Percentiles rank a stretch among this genome's conserved stretches.
Evolutionary conservation across 2,888 invertebrate genomes (phyloP).

Genomic region (Fabriciana adippe): DNA sequence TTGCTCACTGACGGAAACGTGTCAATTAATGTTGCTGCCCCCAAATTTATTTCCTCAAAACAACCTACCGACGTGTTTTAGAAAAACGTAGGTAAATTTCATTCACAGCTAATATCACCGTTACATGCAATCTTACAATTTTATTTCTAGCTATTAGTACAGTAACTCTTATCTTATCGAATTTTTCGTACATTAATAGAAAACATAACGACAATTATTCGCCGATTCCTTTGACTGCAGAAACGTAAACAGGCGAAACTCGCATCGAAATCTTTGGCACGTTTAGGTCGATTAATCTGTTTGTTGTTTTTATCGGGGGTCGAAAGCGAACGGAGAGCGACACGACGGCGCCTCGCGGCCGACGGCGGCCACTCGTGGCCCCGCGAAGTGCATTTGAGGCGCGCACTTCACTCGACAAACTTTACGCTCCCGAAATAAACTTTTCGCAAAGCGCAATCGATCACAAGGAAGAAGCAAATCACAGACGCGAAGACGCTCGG

Average conservation of each 20-base stretch:
- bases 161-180: slow-evolving; percentile 73
- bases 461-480: slow-evolving; percentile 55
- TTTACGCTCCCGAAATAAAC: slow-evolving; percentile 74
- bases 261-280: slow-evolving; percentile 59
- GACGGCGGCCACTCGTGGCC: slow-evolving; percentile 72
- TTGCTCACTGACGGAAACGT: slow-evolving; percentile 37
- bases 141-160: slow-evolving; percentile 74
- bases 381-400: slow-evolving; percentile 73
- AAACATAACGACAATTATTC: slow-evolving; percentile 62
- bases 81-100: slow-evolving; percentile 69
- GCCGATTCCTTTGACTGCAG: slow-evolving; percentile 51
- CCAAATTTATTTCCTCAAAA: slow-evolving; percentile 58
- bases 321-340: slow-evolving; percentile 70
- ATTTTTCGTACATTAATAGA: slow-evolving; percentile 71
- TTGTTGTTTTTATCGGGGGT: slow-evolving; percentile 76
- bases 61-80: slow-evolving; percentile 53
- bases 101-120: slow-evolving; percentile 75
- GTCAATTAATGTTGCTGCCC: slow-evolving; percentile 44
- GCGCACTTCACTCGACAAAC: slow-evolving; percentile 76
- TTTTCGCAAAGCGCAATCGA: slow-evolving; percentile 64
- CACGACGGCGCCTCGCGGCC: slow-evolving; percentile 73
- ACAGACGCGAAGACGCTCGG: slow-evolving; percentile 50
- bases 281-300: slow-evolving; percentile 76
- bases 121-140: slow-evolving; percentile 80
- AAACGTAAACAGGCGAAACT: slow-evolving; percentile 54